These are phyloP conservation scores for Drosophila colorata DNA, from an alignment of 2,888 invertebrate genomes.

Conservation along the genomic window DNA sequence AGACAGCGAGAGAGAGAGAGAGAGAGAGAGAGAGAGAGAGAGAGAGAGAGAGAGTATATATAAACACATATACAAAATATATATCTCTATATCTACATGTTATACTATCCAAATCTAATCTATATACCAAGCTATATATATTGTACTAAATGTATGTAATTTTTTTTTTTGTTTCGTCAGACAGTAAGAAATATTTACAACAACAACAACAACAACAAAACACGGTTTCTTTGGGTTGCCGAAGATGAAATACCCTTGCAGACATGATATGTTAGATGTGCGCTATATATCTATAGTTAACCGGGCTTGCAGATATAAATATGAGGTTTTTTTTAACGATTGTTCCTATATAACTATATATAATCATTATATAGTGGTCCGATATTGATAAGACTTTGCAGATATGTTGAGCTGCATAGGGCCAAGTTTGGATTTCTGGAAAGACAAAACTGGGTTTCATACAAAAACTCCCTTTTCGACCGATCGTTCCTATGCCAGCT, in stretches of 20 bases:
- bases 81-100: constrained; percentile 27
- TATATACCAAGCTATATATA: constrained; percentile 47
- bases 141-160: constrained; percentile 44
- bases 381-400: too few relatives aligned
- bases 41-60: constrained; percentile 14
- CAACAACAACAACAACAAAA: too few relatives aligned
- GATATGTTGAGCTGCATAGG: too few relatives aligned
- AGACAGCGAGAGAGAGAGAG: constrained; percentile 17
- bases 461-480: too few relatives aligned
- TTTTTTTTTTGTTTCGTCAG: constrained; percentile 2
- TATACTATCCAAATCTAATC: constrained; percentile 24
- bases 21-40: neutral
- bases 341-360: neutral
- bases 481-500: too few relatives aligned
- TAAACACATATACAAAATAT: constrained; percentile 25
- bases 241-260: neutral
- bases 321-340: neutral
- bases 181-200: constrained; percentile 38
- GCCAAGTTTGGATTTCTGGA: too few relatives aligned
- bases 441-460: too few relatives aligned
- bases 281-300: too few relatives aligned
- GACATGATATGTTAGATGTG: neutral
- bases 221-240: neutral
- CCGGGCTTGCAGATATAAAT: neutral
- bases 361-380: too few relatives aligned